Percentiles rank a stretch among this genome's conserved stretches.
Evolutionary conservation across 2,888 invertebrate genomes (phyloP).

Genomic region (Norana najaformis): DNA sequence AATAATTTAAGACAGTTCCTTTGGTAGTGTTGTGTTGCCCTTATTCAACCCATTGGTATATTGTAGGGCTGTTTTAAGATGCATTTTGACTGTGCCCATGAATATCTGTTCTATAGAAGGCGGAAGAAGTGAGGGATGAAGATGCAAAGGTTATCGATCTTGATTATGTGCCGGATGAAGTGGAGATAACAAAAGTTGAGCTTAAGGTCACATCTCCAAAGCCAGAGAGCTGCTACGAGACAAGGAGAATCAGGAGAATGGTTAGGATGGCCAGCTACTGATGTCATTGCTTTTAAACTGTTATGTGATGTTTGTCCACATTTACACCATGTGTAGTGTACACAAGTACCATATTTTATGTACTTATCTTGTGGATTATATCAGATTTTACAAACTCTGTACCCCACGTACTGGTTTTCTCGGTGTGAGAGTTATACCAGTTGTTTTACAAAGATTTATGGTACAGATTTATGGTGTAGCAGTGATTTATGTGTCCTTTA

Average conservation of each 20-base stretch:
- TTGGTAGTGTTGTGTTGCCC: neutral
- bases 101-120: neutral
- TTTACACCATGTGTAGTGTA: neutral
- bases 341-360: no score
- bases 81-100: neutral
- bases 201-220: neutral
- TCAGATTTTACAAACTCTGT: no score
- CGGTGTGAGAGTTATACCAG: no score
- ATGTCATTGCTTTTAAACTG: neutral
- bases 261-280: neutral
- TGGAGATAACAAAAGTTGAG: neutral
- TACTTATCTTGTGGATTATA: no score
- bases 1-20: neutral
- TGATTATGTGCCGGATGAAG: neutral
- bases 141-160: neutral
- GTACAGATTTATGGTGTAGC: neutral
- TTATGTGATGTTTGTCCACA: neutral
- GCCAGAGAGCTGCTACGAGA: neutral
- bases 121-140: neutral
- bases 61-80: neutral
- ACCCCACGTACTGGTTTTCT: no score
- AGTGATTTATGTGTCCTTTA: neutral
- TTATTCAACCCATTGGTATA: neutral
- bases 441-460: neutral
- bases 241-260: neutral